Evolutionary conservation across 2,113 vertebrate species (phyloP).

Genomic region (Varanus salvator): DNA sequence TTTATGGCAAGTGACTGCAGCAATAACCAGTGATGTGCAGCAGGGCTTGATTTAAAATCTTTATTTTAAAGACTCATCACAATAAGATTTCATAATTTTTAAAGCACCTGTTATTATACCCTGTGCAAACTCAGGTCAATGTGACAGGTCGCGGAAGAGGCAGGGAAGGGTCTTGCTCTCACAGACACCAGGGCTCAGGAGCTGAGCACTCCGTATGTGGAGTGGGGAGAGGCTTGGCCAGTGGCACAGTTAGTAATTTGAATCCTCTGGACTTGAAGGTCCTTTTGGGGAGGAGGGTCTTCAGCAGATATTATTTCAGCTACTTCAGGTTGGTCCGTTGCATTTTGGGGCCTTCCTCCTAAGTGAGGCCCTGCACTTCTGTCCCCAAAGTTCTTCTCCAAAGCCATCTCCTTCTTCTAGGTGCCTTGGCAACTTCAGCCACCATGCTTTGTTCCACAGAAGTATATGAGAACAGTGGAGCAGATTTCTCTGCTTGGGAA

Average conservation of each 20-base stretch:
- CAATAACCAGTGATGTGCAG: not conserved
- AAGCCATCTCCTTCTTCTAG: not conserved
- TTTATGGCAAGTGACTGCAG: not conserved
- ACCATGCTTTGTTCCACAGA: not conserved
- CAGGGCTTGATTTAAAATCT: not conserved
- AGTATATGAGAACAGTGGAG: not conserved
- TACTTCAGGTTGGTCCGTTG: not conserved
- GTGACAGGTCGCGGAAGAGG: not conserved
- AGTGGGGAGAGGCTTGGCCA: not conserved
- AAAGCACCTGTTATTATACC: not conserved
- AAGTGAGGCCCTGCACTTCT: not conserved
- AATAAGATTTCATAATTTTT: not conserved
- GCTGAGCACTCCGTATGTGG: not conserved
- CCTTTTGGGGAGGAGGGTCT: no score
- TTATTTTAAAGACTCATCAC: not conserved
- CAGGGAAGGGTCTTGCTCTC: not conserved
- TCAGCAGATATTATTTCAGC: no score
- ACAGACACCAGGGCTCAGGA: accelerated
- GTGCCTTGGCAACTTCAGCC: not conserved
- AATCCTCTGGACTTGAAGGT: no score
- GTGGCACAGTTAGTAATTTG: not conserved
- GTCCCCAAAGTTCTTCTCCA: not conserved
- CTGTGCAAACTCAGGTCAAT: not conserved
- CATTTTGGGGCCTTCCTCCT: not conserved
- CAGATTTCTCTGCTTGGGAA: not conserved